Conservation (phyloP, 2,113 vertebrate species). For the Steatornis caripensis region DNA sequence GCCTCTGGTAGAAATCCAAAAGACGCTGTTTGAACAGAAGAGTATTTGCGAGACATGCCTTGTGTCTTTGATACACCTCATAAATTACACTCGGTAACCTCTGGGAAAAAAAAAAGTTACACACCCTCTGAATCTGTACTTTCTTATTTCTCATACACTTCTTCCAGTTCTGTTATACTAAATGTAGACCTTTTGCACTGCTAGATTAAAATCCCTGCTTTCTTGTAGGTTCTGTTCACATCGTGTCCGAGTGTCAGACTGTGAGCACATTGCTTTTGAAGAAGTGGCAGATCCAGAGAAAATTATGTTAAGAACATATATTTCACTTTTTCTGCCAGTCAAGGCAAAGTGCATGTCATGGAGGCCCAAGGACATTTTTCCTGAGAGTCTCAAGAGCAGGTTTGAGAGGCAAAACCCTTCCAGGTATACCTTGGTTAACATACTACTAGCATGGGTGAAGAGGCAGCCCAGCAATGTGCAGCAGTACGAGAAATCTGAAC, state of each 20-base stretch:
- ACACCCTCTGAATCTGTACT: neutral
- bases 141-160: neutral
- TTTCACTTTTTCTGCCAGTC: neutral
- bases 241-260: neutral
- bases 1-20: neutral
- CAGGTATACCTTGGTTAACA: neutral
- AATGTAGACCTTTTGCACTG: neutral
- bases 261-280: neutral
- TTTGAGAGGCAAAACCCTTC: neutral
- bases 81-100: neutral
- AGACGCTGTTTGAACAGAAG: neutral
- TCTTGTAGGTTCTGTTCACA: neutral
- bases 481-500: neutral
- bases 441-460: neutral
- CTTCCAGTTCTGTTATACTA: neutral
- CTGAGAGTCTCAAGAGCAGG: neutral
- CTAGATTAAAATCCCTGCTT: neutral
- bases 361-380: neutral
- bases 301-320: rapidly evolving
- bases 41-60: neutral
- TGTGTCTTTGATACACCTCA: neutral
- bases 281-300: neutral
- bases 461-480: neutral
- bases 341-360: neutral
- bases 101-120: neutral